Evolutionary conservation across 2,888 invertebrate genomes (phyloP), one percentile per base, ranked within the genome.

Genomic region (Platycheirus rosarum): DNA sequence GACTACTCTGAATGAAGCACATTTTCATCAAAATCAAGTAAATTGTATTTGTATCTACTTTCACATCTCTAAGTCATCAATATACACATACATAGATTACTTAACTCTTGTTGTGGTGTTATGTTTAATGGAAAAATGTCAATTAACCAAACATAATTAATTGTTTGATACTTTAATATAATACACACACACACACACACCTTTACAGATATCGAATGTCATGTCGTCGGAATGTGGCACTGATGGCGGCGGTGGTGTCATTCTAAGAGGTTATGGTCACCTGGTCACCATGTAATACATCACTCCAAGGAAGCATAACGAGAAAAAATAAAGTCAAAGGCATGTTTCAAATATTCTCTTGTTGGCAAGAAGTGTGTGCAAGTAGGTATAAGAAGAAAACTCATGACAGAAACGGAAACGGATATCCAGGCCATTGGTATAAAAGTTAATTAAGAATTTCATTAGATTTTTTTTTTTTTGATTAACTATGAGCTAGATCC

Each of bases 131-230:
- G 20, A 65, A 65, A 76, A 53, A 76, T 71, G 76, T 76, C 76
- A 76, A 82, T 76, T 76, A 82, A 82, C 60, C 53, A 65, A 65
- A 66, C 48, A 35, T 76, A 76, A 76, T 82, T 82, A 76, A 82
- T 66, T 70, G 53, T 70, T 46, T 53, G 42, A 71, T 57, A 62
- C 40, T 40, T 48, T 57, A 35, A 37, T 20, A 14, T 44, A 65
- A 44, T 44, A 70, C 37, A 57, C 37, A 32, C 8, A 23, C 23
- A 23, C 23, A 32, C 13, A 40, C 35, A n/a, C 35, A 60, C 40
- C 42, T 60, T 26, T 53, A 51, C 18, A 32, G 53, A 40, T 65
- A 66, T 76, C 65, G 48, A 66, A 42, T 82, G 40, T 76, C 76
- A 76, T 66, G 44, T 66, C 20, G 23, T 18, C 48, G 26, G 32